A percentile compares a stretch with the other conserved stretches of the same genome.
phyloP scores from a whole-genome alignment of 2,888 invertebrate species.

The Molorchus minor region DNA sequence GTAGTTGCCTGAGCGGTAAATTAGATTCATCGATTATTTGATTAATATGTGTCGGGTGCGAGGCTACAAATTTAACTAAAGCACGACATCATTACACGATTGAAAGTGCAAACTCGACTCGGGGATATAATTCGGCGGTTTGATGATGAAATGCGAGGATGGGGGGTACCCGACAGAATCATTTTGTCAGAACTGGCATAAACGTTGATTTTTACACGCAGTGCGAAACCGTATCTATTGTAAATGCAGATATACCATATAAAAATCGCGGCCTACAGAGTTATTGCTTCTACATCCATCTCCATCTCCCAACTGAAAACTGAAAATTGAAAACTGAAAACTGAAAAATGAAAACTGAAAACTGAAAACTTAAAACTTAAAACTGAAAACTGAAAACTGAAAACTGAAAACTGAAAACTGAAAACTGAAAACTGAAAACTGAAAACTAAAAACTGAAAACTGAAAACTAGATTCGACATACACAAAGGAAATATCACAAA shows the following conservation, averaged over 20 bases:
- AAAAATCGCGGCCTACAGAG: neutral
- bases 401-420: no score
- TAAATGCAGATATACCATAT: no score
- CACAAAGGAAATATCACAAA: no score
- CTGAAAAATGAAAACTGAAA: neutral
- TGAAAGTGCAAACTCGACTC: constrained; percentile 38
- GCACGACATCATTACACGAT: constrained; percentile 42
- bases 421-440: no score
- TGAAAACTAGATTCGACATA: no score
- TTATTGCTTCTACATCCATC: neutral
- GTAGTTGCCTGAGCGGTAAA: constrained; percentile 58
- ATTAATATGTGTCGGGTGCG: constrained; percentile 51
- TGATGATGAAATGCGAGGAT: constrained; percentile 2
- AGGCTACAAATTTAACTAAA: constrained; percentile 48
- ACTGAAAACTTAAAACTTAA: no score
- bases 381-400: no score
- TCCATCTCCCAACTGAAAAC: neutral
- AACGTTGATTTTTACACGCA: no score
- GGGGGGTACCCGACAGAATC: neutral
- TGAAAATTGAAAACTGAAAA: neutral
- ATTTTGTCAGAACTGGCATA: no score
- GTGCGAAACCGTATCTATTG: no score
- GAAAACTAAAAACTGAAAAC: no score
- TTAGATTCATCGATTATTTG: constrained; percentile 61
- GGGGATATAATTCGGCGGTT: constrained; percentile 10